phyloP scores from a whole-genome alignment of 2,797 vertebrate genomes.

The Falco concolor region DNA sequence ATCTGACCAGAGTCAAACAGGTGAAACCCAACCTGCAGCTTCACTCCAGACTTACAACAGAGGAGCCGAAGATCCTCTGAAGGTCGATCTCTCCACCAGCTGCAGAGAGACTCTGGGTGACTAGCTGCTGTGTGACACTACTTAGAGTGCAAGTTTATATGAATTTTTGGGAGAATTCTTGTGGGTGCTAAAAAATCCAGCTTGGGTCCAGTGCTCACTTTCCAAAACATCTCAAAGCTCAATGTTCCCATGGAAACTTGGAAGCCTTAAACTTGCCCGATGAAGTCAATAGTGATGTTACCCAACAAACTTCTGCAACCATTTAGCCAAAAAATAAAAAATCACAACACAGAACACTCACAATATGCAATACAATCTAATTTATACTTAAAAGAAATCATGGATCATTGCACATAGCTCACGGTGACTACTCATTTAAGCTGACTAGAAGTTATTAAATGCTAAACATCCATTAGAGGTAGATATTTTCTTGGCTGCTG shows the following conservation, averaged over 20 bases:
- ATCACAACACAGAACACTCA: background rate
- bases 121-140: background rate
- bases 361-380: background rate
- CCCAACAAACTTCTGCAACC: background rate
- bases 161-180: background rate
- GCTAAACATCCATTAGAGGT: background rate
- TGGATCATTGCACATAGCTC: background rate
- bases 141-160: background rate
- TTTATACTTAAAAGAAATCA: background rate
- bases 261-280: background rate
- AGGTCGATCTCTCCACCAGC: background rate
- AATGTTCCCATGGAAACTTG: background rate
- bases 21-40: background rate
- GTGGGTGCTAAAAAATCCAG: background rate
- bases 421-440: background rate
- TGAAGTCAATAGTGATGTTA: background rate
- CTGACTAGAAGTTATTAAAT: background rate
- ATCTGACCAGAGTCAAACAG: background rate
- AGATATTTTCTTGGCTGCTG: background rate
- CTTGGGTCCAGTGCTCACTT: background rate
- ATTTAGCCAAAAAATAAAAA: background rate
- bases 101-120: background rate
- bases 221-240: background rate
- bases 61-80: background rate
- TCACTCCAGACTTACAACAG: background rate